These are phyloP conservation scores for Sander vitreus DNA, from an alignment of 2,113 vertebrate genomes.

Conservation along the genomic window DNA sequence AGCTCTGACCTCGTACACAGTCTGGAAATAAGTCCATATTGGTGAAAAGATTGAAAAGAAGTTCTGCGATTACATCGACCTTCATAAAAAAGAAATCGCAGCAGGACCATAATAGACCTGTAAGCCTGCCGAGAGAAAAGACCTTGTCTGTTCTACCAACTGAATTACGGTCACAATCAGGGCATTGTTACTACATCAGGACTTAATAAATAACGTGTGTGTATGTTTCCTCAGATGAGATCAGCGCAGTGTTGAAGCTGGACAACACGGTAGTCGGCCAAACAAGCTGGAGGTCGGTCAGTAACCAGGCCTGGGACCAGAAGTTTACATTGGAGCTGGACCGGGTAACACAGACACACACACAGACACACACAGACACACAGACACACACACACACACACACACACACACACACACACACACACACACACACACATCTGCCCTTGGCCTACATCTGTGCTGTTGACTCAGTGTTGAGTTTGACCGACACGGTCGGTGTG, in stretches of 20 bases:
- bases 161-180: not conserved
- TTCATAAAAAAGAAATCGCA: not conserved
- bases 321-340: constrained; percentile 99
- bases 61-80: not conserved
- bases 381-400: not conserved
- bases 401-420: not conserved
- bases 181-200: not conserved
- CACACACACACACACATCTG: not conserved
- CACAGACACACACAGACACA: constrained; percentile 4
- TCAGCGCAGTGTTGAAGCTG: constrained; percentile 97
- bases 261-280: constrained; percentile 99
- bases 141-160: not conserved
- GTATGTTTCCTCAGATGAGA: constrained; percentile 88
- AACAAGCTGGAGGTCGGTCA: constrained; percentile 96
- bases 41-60: not conserved
- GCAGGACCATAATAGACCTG: not conserved
- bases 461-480: constrained; percentile 8
- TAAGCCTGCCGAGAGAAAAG: not conserved
- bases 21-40: not conserved
- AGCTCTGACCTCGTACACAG: accelerated
- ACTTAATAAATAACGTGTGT: not conserved
- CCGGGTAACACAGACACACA: constrained; percentile 86
- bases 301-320: constrained; percentile 99
- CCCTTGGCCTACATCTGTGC: constrained; percentile 22
- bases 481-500: not conserved